Evolutionary conservation across 1,140 invertebrate species (phyloP).

Genomic region (Popillia japonica): DNA sequence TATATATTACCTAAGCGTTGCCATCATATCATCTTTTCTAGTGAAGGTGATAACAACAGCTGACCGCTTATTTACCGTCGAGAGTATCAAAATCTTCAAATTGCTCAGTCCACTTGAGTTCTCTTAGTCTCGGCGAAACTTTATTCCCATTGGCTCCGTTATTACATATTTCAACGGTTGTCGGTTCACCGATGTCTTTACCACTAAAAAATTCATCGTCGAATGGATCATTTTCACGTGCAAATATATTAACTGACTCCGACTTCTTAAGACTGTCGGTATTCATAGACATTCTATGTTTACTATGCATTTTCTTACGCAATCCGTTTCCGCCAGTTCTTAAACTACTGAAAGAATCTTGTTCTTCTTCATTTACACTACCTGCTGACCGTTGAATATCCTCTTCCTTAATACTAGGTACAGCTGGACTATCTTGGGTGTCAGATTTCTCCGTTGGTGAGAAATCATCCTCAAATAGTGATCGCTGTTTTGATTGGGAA

Average conservation of each 20-base stretch:
- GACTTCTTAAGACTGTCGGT: constrained; percentile 71
- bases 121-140: constrained; percentile 45
- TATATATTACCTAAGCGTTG: not conserved
- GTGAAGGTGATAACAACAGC: not conserved
- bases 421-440: constrained; percentile 42
- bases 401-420: constrained; percentile 55
- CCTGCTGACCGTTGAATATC: not conserved
- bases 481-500: constrained; percentile 64
- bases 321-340: constrained; percentile 40
- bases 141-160: constrained; percentile 26
- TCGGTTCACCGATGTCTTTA: constrained; percentile 49
- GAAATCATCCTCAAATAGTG: constrained; percentile 78
- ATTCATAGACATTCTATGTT: constrained; percentile 47
- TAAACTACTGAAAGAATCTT: constrained; percentile 47
- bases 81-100: constrained; percentile 45
- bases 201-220: constrained; percentile 83
- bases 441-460: constrained; percentile 63
- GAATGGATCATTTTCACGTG: constrained; percentile 81
- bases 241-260: constrained; percentile 87
- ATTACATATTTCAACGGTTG: constrained; percentile 1
- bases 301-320: constrained; percentile 45
- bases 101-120: constrained; percentile 56
- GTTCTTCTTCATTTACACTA: constrained; percentile 49
- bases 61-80: not conserved
- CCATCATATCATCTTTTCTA: constrained; percentile 3